Evolutionary conservation across 1,140 invertebrate species (phyloP), one percentile per base, ranked within the genome.

Genomic region (Lucilia cuprina): DNA sequence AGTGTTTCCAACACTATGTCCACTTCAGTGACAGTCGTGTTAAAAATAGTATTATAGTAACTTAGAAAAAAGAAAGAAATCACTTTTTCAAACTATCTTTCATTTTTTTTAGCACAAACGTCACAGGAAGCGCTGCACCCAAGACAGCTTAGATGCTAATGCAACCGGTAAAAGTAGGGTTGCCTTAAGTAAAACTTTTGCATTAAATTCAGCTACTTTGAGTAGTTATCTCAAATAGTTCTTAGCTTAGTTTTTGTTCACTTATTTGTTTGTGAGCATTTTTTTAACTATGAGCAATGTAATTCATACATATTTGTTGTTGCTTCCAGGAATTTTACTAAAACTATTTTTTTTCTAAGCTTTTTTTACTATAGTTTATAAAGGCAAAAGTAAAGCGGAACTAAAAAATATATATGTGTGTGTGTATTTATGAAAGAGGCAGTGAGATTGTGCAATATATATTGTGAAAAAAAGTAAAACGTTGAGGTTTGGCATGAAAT

Each of bases 401-500:
- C 5, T 7, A 60, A 60, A 41, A 41, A 5, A 10, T 10, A 10
- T 10, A 30, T 30, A 30, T 30, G 25, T 30, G 25, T 30, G 25
- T 30, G 5, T 12, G 49, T 49, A 49, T n/a, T n/a, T n/a, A n/a
- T n/a, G n/a, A 5, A 49, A 5, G 49, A 49, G 13, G 49, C 49
- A 49, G 9, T 12, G 49, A 49, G 49, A 49, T 14, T 30, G 25
- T 30, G 25, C n/a, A n/a, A n/a, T 41, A 55, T 13, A 55, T 17
- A 5, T 17, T 12, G 50, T n/a, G 21, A n/a, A 80, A n/a, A 80
- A 47, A 47, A 49, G 77, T 49, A 80, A 80, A 80, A 80, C 41
- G 77, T 80, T 80, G 77, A 80, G 77, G 77, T 50, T 80, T 80
- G 77, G 77, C 77, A 80, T 80, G 77, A 80, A 80, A 80, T 80